Evolutionary conservation across 1,140 invertebrate species (phyloP), one percentile per base, ranked within the genome.

Genomic region (Brachionus paranguensis): DNA sequence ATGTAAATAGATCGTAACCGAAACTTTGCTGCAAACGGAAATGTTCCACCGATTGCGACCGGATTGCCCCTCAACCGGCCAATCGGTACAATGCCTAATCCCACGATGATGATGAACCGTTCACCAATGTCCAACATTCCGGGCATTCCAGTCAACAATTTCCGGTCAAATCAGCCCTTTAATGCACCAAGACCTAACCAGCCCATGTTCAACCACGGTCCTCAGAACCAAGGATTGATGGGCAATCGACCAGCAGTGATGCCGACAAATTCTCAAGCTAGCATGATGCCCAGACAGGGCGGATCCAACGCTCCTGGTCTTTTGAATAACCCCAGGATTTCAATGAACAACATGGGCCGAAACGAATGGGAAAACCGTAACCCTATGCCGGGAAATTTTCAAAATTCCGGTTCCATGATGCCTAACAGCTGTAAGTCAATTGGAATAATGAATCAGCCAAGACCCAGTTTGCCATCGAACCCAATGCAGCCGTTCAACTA

Each of bases 341-440:
- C 91, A 91, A 14, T 87, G 92, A 85, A 74, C 41, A 45, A 41
- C 45, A 50, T 92, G 91, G 84, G 92, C 92, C 41, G 91, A n/a
- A 92, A 92, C 11, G 93, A 94, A 86, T 94, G 93, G 93, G 93
- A 93, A 87, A 89, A 93, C 86, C 88, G 88, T 86, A 86, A 85
- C 60, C 83, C 24, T 14, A 65, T 55, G 74, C 17, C 41, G 41
- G 74, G 84, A 47, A 84, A 89, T 81, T 50, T 78, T 47, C 60
- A 64, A 43, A 74, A 74, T 68, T 11, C 11, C 20, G 47, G 43
- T 37, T 24, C 64, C 24, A 41, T 84, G 43, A 64, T 72, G 17
- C 33, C 53, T 1, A 53, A 55, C 29, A 53, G 41, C 37, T 45
- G 53, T 17, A 84, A 55, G 33, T 68, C 83, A 24, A 33, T 60